These are phyloP conservation scores for Agrotis segetum DNA, from an alignment of 2,888 invertebrate genomes.

Conservation along the genomic window DNA sequence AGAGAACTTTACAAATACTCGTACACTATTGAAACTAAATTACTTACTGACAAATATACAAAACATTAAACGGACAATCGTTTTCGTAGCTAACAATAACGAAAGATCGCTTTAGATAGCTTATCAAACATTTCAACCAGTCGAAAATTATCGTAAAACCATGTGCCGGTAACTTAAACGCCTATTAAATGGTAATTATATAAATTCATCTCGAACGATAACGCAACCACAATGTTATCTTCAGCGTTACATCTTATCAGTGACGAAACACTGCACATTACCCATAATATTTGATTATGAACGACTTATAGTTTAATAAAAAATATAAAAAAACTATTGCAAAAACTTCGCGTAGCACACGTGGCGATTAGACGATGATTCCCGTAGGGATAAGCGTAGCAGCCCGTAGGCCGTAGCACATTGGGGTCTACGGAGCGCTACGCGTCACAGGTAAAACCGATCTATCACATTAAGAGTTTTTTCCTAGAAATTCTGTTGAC, in stretches of 20 bases:
- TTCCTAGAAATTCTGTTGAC: constrained; percentile 15
- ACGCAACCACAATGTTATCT: constrained; percentile 46
- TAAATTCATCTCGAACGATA: constrained; percentile 50
- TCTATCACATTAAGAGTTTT: neutral
- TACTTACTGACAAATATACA: neutral
- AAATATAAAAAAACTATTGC: neutral
- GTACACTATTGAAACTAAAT: neutral
- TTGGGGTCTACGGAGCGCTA: constrained; percentile 25
- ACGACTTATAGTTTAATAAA: neutral
- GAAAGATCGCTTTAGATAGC: constrained; percentile 17
- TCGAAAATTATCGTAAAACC: constrained; percentile 34
- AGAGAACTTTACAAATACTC: neutral
- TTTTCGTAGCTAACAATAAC: constrained; percentile 1
- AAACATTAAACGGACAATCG: neutral
- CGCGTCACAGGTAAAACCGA: constrained; percentile 45
- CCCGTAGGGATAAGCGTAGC: constrained; percentile 39
- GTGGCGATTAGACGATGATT: constrained; percentile 1
- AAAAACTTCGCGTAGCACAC: neutral
- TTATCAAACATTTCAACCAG: constrained; percentile 31
- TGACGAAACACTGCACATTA: constrained; percentile 16
- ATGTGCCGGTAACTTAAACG: constrained; percentile 29
- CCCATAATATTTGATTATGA: neutral
- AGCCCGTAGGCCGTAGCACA: constrained; percentile 30
- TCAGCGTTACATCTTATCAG: constrained; percentile 34
- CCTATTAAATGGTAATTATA: constrained; percentile 50